Evolutionary conservation across 2,888 invertebrate genomes (phyloP), one percentile per base, ranked within the genome.

Genomic region (Therioaphis trifolii): DNA sequence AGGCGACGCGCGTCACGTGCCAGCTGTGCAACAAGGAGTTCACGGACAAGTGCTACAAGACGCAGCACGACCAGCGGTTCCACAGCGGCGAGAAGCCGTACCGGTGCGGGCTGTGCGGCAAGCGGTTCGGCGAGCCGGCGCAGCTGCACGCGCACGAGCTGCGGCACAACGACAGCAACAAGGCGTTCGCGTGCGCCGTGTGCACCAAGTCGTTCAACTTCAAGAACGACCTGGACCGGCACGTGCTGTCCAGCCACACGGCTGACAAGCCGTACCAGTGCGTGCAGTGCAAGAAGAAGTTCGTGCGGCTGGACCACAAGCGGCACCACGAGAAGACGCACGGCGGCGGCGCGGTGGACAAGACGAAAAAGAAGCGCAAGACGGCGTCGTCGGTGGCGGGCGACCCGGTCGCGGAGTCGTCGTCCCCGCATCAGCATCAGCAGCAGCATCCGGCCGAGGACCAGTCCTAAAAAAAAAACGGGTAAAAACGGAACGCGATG

Each of bases 121-220:
- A 96, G 88, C 92, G 95, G 52, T 96, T 94, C 89, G 92, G 93
- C 74, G 91, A 91, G 87, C 93, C 93, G 87, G 90, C 91, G 40
- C 91, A 92, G n/a, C 93, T 93, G 88, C 91, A 92, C 86, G 92
- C 92, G 87, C 96, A 96, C 88, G 90, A 92, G 87, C 90, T 91
- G 46, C 95, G 95, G 88, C 96, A 96, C 88, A 92, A 93, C 21
- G 63, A 82, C 63, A 93, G 93, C 85, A 94, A 95, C 86, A 96
- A 96, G 88, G 95, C 95, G 18, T 94, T 94, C 89, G 95, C 95
- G 89, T 96, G 96, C 89, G 92, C 92, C 85, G 90, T 92, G 85
- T 96, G 96, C 87, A 94, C 95, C 24, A 96, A 96, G 89, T 94
- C 94, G 87, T 96, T 96, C 89, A 95, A 96, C 88, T 96, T 96